Evolutionary conservation across 1,140 invertebrate genomes (phyloP).

Genomic region (Drosophila burlai): DNA sequence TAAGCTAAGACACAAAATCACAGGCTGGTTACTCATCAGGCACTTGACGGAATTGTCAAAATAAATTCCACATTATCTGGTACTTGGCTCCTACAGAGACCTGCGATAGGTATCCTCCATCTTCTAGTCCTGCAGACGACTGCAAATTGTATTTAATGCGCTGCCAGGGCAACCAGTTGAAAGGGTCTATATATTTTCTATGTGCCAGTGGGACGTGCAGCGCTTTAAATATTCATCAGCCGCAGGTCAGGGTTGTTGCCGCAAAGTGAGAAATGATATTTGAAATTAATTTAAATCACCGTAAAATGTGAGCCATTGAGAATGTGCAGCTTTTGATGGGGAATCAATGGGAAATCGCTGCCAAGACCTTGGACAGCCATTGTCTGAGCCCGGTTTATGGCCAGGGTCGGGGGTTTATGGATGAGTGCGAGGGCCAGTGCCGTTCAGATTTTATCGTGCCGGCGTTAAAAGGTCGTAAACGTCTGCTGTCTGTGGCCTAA

Average conservation of each 20-base stretch:
- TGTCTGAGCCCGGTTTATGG: conserved; percentile 56
- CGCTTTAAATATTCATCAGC: conserved; percentile 81
- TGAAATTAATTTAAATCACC: conserved; percentile 81
- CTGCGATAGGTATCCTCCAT: neutral
- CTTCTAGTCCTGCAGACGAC: neutral
- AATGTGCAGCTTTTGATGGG: conserved; percentile 49
- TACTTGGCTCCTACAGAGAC: neutral
- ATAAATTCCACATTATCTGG: conserved; percentile 46
- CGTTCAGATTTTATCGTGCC: conserved; percentile 72
- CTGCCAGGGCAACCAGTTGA: conserved; percentile 59
- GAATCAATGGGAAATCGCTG: conserved; percentile 27
- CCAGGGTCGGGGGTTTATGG: conserved; percentile 46
- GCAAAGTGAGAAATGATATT: conserved; percentile 74
- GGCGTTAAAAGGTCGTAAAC: conserved; percentile 77
- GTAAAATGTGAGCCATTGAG: conserved; percentile 61
- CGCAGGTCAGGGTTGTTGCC: conserved; percentile 50
- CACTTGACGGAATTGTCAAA: conserved; percentile 22
- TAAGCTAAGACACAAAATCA: neutral
- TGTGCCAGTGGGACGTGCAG: conserved; percentile 50
- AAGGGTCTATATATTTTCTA: conserved; percentile 20
- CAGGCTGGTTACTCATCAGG: neutral
- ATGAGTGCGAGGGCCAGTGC: conserved; percentile 13
- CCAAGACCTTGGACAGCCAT: conserved; percentile 40
- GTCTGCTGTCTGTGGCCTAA: conserved; percentile 65
- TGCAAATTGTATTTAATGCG: conserved; percentile 70